A percentile compares a stretch with the other conserved stretches of the same genome.
Evolutionary conservation across 2,113 vertebrate genomes (phyloP).

Genomic region (Salvelinus sp.): DNA sequence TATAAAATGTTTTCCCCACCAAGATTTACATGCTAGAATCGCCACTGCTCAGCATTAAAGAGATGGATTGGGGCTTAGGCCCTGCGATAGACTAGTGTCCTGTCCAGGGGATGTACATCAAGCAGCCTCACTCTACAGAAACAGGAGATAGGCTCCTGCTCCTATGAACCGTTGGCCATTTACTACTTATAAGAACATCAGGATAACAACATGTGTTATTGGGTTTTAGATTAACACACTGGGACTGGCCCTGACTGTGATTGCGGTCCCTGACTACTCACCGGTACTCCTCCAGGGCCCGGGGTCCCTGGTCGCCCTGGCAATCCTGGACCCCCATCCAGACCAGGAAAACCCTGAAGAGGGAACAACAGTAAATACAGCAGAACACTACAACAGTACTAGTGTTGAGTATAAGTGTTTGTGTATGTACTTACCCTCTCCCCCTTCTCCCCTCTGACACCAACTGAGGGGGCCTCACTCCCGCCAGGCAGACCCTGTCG

Average conservation of each 20-base stretch:
- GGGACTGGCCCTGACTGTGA: neutral
- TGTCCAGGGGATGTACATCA: neutral
- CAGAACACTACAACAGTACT: no score
- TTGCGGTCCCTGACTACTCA: slow-evolving; percentile 65
- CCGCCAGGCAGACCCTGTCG: slow-evolving; percentile 79
- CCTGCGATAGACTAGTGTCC: neutral
- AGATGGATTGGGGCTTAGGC: no score
- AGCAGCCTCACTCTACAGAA: neutral
- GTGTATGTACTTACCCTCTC: slow-evolving; percentile 81
- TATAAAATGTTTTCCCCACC: no score
- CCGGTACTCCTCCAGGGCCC: slow-evolving; percentile 78
- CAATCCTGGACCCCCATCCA: slow-evolving; percentile 81
- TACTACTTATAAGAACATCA: no score
- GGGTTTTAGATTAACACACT: neutral
- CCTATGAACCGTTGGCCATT: neutral
- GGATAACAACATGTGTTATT: neutral
- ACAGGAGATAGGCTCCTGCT: neutral
- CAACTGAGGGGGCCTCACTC: slow-evolving; percentile 5
- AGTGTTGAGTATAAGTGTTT: no score
- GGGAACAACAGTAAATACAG: neutral
- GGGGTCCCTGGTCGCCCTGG: slow-evolving; percentile 81
- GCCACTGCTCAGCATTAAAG: no score
- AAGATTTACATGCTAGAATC: no score
- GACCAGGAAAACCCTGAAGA: slow-evolving; percentile 84
- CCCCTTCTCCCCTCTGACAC: slow-evolving; percentile 79